Conservation (phyloP, 2,797 vertebrate genomes). For the Mallotus villosus region DNA sequence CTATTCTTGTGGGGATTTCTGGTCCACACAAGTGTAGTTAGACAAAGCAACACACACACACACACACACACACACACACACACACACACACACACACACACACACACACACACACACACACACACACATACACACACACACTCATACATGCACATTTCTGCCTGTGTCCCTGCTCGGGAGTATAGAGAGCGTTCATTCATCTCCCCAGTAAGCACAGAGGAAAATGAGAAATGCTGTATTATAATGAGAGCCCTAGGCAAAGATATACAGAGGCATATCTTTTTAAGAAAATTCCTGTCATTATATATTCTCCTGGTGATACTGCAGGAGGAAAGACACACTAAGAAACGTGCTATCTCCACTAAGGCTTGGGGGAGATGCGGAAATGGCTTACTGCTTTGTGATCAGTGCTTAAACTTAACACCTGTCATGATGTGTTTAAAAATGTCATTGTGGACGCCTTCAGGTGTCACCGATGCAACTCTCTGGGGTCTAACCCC, state of each 20-base stretch:
- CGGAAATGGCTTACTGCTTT: constrained; percentile 9
- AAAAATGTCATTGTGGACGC: not conserved
- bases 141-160: not conserved
- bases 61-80: too few species aligned
- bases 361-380: constrained; percentile 25
- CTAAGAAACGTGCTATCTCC: constrained; percentile 50
- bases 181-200: constrained; percentile 58
- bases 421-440: not conserved
- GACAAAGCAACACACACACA: too few species aligned
- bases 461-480: not conserved
- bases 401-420: constrained; percentile 4
- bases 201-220: constrained; percentile 58
- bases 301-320: constrained; percentile 73
- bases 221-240: constrained; percentile 73
- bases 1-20: too few species aligned
- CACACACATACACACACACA: too few species aligned
- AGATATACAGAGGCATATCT: constrained; percentile 67
- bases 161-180: constrained; percentile 26
- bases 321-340: constrained; percentile 61
- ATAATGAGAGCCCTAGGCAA: constrained; percentile 72
- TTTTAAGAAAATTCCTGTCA: constrained; percentile 67
- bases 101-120: too few species aligned
- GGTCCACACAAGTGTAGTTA: too few species aligned
- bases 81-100: not conserved
- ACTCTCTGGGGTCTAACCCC: not conserved